Evolutionary conservation across 2,113 vertebrate species (phyloP), one percentile per base, ranked within the genome.

Genomic region (Hypomesus transpacificus): DNA sequence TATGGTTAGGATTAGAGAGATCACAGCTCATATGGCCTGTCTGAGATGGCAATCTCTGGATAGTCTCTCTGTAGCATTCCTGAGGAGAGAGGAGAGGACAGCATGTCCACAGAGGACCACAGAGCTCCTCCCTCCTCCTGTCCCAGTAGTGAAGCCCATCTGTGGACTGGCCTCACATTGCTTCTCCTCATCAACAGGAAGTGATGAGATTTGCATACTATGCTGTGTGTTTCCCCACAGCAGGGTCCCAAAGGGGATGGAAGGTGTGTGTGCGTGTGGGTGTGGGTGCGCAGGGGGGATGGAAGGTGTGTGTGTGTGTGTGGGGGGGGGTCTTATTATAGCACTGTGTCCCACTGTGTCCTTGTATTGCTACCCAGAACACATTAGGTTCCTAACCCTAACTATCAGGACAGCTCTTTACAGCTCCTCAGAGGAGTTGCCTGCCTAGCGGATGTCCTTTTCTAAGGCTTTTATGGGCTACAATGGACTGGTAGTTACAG

Each of bases 21-120:
- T 26, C 59, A 89, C 83, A 0, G 61, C 87, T 71, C 62, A 80
- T 65, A 88, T 82, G 3, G 80, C 86, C 73, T 89, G 85, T 54
- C 76, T 85, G 84, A 85, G 58, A 84, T 87, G 71, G 86, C 86
- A 14, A 86, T 86, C 66, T 77, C 80, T 68, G 80, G 71, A 63
- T 81, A 74, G 65, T 88, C 87, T 22, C 82, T 82, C 53, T 82
- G 76, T 63, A 83, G 70, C 68, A 85, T 52, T 39, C 69, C 79
- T 82, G 67, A 70, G 73, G 65, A 66, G 75, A 50, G 57, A 17
- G 26, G n/a, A 31, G 11, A 14, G 24, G 57, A 67, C 70, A 39
- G 50, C 21, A 66, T 57, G 28, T 62, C 53, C 50, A 34, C n/a
- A n/a, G n/a, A n/a, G n/a, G n/a, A n/a, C 17, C 22, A 26, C 24